Evolutionary conservation across 1,140 invertebrate genomes (phyloP), one percentile per base, ranked within the genome.

Genomic region (Hylaeus volcanicus): DNA sequence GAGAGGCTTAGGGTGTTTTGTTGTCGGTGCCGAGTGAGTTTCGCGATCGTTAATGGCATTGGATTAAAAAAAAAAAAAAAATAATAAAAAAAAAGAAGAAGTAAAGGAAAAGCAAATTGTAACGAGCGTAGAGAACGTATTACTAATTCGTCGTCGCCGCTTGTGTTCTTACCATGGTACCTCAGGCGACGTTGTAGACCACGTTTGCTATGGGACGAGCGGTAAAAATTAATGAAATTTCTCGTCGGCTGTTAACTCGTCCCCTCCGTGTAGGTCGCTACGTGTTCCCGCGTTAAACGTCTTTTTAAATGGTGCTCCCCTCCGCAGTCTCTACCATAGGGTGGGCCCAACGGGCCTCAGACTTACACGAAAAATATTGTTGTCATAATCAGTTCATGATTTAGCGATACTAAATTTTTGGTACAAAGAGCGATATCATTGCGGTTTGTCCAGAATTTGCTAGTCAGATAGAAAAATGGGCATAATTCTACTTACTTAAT

Each of bases 121-220:
- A 66, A 66, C 65, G 26, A 12, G 45, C 26, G 45, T 53, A 70
- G 51, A 63, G 12, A 83, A 75, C 26, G 37, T 83, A 81, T 69
- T 79, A 74, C 78, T 84, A 84, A 86, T 55, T 26, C 68, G 71
- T 82, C 58, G 69, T 84, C 58, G 86, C 86, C 85, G 56, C 55
- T 78, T 87, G 86, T 87, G 86, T 87, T 87, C 86, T 86, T 73
- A 79, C 43, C 63, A 78, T 71, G 63, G 55, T 81, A 81, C 39
- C 51, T 83, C n/a, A 48, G 37, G 26, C 71, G 65, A 78, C 53
- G 63, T 41, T 48, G 8, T 65, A 43, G 56, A 9, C 9, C 65
- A n/a, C 45, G 51, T 65, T 26, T 26, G 69, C 26, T 53, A 3
- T 37, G n/a, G 66, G 14, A 64, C 60, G 70, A 64, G 72, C 56